phyloP scores from a whole-genome alignment of 2,113 vertebrate genomes.

The Cyphomyrus plagiostoma region DNA sequence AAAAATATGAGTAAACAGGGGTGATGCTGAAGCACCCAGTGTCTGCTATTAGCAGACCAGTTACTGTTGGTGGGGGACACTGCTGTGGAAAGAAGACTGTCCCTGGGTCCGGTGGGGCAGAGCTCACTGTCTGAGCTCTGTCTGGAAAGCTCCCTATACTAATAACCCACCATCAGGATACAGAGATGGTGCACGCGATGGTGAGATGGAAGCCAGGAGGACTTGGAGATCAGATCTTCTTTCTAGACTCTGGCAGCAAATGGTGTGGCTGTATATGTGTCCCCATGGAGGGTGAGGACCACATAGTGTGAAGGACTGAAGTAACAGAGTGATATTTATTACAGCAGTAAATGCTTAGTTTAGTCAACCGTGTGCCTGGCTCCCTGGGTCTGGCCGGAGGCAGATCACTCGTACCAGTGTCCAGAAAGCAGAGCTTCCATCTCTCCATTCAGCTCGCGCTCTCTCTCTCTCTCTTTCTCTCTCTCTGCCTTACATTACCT shows the following conservation, averaged over 20 bases:
- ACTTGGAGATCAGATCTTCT: neutral
- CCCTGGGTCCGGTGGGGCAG: neutral
- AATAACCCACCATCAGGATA: neutral
- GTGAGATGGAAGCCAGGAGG: neutral
- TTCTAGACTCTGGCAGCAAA: neutral
- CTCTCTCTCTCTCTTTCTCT: neutral
- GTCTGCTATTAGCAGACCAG: neutral
- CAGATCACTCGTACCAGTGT: neutral
- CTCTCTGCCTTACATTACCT: neutral
- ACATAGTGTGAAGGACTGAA: neutral
- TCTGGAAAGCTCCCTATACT: neutral
- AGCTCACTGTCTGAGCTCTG: neutral
- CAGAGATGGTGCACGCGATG: neutral
- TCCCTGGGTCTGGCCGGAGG: neutral
- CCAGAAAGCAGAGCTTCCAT: neutral
- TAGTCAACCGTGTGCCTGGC: neutral
- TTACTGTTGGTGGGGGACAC: neutral
- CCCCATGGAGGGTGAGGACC: neutral
- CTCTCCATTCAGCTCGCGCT: no score
- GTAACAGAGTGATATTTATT: neutral
- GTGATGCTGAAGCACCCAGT: neutral
- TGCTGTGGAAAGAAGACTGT: neutral
- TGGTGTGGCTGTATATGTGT: neutral
- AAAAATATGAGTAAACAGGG: neutral
- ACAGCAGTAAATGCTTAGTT: neutral